Evolutionary conservation across 1,140 invertebrate genomes (phyloP).

Genomic region (Heliothis virescens): DNA sequence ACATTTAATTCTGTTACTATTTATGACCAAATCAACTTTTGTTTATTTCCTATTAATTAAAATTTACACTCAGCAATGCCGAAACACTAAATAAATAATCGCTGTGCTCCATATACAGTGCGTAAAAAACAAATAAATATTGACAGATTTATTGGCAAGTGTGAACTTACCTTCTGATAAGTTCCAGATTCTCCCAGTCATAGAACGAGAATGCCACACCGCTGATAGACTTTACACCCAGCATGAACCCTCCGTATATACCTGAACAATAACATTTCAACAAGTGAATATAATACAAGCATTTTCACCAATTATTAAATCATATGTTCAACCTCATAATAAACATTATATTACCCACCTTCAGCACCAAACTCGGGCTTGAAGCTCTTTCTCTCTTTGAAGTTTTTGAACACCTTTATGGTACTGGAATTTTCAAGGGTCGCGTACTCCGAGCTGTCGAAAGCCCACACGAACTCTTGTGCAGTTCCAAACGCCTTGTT

Average conservation of each 20-base stretch:
- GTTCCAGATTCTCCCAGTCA: slow-evolving; percentile 98
- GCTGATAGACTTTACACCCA: slow-evolving; percentile 97
- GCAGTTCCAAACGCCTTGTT: slow-evolving; percentile 99
- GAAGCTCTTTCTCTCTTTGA: slow-evolving; percentile 98
- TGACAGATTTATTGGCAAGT: not conserved
- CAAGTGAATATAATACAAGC: too few relatives aligned
- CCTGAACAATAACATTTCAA: slow-evolving; percentile 83
- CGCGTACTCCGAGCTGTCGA: slow-evolving; percentile 98
- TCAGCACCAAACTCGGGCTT: slow-evolving; percentile 98
- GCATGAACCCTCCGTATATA: slow-evolving; percentile 97
- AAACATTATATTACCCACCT: slow-evolving; percentile 83
- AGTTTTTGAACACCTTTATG: slow-evolving; percentile 99
- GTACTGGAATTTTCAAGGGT: slow-evolving; percentile 96
- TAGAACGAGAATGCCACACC: slow-evolving; percentile 98
- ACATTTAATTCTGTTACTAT: too few relatives aligned
- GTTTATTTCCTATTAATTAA: too few relatives aligned
- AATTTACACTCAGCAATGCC: too few relatives aligned
- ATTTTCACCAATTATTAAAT: too few relatives aligned
- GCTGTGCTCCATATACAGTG: too few relatives aligned
- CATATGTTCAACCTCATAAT: not conserved
- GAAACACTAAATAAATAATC: too few relatives aligned
- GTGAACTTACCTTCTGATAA: slow-evolving; percentile 91
- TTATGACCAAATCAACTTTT: too few relatives aligned
- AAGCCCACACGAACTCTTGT: slow-evolving; percentile 99
- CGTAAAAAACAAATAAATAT: too few relatives aligned